Percentiles rank a stretch among this genome's conserved stretches.
phyloP scores from a whole-genome alignment of 2,888 invertebrate species.

The Helobdella robusta region DNA sequence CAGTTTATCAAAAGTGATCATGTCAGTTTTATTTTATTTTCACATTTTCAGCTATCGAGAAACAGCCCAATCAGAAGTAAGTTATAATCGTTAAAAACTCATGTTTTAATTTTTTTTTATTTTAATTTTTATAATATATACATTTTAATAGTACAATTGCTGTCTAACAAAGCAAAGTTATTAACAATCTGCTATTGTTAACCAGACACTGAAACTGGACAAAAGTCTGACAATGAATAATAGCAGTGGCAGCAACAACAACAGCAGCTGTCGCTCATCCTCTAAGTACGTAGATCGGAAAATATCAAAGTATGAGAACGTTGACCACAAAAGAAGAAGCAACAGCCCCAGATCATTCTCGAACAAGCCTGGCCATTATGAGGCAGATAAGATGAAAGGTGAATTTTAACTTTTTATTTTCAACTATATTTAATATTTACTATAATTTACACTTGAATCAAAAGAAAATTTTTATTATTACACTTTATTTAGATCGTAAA shows the following conservation, averaged over 20 bases:
- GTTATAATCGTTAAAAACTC: not conserved
- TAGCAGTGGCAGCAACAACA: too few relatives aligned
- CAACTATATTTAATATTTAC: too few relatives aligned
- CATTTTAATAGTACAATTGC: too few relatives aligned
- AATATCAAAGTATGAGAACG: not conserved
- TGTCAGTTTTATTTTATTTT: too few relatives aligned
- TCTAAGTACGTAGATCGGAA: constrained; percentile 19
- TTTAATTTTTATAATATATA: not conserved
- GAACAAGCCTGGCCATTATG: not conserved
- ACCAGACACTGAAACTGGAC: too few relatives aligned
- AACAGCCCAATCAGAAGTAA: constrained; percentile 18
- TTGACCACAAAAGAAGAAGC: constrained; percentile 11
- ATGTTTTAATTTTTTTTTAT: not conserved
- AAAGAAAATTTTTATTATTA: too few relatives aligned
- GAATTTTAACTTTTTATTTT: not conserved
- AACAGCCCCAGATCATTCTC: constrained; percentile 16
- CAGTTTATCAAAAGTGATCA: too few relatives aligned
- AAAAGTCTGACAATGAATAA: too few relatives aligned
- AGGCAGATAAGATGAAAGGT: constrained; percentile 15
- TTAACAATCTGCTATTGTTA: too few relatives aligned
- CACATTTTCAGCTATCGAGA: constrained; percentile 21
- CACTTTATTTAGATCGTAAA: too few relatives aligned
- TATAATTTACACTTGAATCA: too few relatives aligned
- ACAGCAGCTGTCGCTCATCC: not conserved
- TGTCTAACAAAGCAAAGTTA: too few relatives aligned